Conservation (phyloP, 2,888 invertebrate species). For the Tinea semifulvella region DNA sequence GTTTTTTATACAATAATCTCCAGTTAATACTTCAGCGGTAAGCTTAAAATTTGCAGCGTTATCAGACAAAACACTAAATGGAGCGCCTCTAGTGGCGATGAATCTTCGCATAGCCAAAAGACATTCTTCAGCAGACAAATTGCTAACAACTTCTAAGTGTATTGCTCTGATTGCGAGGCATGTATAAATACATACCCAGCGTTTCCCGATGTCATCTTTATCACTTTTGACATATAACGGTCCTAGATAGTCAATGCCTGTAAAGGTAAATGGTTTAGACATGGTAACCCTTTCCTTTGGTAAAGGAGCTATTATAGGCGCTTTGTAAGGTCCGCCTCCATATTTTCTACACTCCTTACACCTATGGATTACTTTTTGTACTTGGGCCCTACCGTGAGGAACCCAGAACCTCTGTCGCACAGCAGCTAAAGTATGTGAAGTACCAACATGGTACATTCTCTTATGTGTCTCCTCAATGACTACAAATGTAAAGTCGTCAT, state of each 20-base stretch:
- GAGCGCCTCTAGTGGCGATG: constrained; percentile 16
- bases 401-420: constrained; percentile 13
- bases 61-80: constrained; percentile 19
- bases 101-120: constrained; percentile 18
- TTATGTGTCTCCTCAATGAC: constrained; percentile 16
- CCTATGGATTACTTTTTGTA: constrained; percentile 14
- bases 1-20: constrained; percentile 11
- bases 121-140: constrained; percentile 22
- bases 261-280: constrained; percentile 19
- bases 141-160: constrained; percentile 22
- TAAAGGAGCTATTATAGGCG: constrained; percentile 17
- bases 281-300: constrained; percentile 21
- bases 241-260: constrained; percentile 20
- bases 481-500: too few species aligned
- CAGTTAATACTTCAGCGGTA: constrained; percentile 17
- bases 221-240: constrained; percentile 15
- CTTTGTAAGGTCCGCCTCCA: constrained; percentile 17
- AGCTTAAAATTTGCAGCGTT: constrained; percentile 22
- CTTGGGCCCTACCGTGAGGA: neutral
- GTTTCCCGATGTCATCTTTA: constrained; percentile 14
- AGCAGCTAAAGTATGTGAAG: constrained; percentile 3
- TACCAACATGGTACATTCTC: constrained; percentile 18
- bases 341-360: constrained; percentile 16
- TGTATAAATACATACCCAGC: constrained; percentile 21
- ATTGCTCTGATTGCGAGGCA: constrained; percentile 22